Evolutionary conservation across 2,888 invertebrate genomes (phyloP), one percentile per base, ranked within the genome.

Genomic region (Pherbina coryleti): DNA sequence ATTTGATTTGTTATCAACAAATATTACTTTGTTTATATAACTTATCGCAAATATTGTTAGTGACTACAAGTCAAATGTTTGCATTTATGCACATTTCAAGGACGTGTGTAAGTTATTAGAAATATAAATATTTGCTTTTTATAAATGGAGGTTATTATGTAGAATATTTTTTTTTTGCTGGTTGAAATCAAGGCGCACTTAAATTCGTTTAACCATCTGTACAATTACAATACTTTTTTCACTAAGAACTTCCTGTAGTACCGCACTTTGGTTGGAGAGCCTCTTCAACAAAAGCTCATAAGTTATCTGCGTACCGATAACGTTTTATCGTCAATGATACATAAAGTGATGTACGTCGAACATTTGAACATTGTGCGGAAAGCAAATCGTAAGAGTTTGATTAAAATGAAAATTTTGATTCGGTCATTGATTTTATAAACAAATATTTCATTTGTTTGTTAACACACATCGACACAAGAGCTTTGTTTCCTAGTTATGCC

Each of bases 1-100:
- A 44, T 44, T 44, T 44, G 44, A 60, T 60, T 60, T 60, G 60
- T 60, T 60, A 60, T 60, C 60, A 60, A 60, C 60, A 60, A 60
- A 22, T 60, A 28, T 60, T 60, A 11, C 11, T 28, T 25, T 60
- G 60, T 60, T 60, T 60, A 28, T 28, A 60, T 60, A 28, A 60
- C 60, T 60, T 60, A 60, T 60, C 60, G 28, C 60, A n/a, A 34
- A 66, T 11, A 66, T 66, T 55, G 4, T 66, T 66, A 34, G 11
- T 66, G 31, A 28, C 31, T 66, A 14, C n/a, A 37, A 66, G 34
- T 66, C 19, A 66, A 34, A 55, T 55, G 55, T 55, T 34, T 66
- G 31, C 31, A 34, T n/a, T 66, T 31, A 31, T 14, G 8, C n/a
- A n/a, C 17, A 66, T 66, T 60, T 60, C 25, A 60, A 60, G 60